Evolutionary conservation across 1,140 invertebrate species (phyloP).

Genomic region (Subanguina moxae): DNA sequence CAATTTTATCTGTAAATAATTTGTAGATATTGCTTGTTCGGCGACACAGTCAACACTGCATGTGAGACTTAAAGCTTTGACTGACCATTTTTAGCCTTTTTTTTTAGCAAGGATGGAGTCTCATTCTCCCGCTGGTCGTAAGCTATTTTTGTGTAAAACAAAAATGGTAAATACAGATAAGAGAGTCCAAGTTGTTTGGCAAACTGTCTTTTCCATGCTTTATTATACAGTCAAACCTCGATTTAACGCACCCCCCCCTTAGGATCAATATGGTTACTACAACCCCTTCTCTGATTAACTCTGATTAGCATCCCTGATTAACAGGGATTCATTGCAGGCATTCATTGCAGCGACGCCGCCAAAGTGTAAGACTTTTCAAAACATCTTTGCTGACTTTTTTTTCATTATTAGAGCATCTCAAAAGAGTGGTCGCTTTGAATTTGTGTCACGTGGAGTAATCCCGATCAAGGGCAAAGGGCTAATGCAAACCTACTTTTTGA

Average conservation of each 20-base stretch:
- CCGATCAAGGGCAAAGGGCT: conserved; percentile 57
- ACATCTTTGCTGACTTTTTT: background rate
- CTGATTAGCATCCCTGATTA: too few species aligned
- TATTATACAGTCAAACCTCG: too few species aligned
- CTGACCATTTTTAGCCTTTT: too few species aligned
- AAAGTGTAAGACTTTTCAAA: conserved; percentile 23
- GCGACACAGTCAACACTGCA: conserved; percentile 71
- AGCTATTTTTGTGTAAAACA: too few species aligned
- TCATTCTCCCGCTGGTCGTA: conserved; percentile 48
- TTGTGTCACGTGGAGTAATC: conserved; percentile 52
- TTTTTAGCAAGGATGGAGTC: conserved; percentile 49
- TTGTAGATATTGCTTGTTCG: conserved; percentile 63
- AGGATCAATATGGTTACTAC: too few species aligned
- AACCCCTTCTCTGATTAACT: too few species aligned
- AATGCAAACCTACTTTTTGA: conserved; percentile 55
- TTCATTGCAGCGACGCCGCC: conserved; percentile 55
- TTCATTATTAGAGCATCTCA: conserved; percentile 40
- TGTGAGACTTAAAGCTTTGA: background rate
- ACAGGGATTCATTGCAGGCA: too few species aligned
- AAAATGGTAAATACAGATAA: too few species aligned
- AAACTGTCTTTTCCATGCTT: too few species aligned
- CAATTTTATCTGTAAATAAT: too few species aligned
- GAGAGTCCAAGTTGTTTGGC: too few species aligned
- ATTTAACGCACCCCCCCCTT: too few species aligned
- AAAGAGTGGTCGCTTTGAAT: conserved; percentile 54